Evolutionary conservation across 2,113 vertebrate species (phyloP).

Genomic region (Damaliscus lunatus): DNA sequence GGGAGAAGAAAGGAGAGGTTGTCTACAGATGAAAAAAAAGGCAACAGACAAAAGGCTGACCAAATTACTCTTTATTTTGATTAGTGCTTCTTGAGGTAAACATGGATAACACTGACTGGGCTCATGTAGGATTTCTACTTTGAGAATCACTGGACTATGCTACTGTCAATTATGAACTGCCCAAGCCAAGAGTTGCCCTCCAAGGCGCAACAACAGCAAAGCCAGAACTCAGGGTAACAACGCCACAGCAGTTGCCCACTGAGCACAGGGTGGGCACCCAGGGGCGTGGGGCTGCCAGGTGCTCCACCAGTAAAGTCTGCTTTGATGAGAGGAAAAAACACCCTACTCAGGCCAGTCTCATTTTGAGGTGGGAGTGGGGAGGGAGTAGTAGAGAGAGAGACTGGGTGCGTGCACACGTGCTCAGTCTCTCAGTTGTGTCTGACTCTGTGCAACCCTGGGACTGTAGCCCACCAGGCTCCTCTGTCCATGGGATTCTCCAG

Average conservation of each 20-base stretch:
- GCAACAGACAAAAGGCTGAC: background rate
- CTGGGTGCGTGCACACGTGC: accelerated
- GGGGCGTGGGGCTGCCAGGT: background rate
- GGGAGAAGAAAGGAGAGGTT: background rate
- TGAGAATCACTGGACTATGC: background rate
- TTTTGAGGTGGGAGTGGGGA: background rate
- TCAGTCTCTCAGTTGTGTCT: background rate
- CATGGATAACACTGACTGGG: background rate
- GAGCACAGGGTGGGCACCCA: background rate
- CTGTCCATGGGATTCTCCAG: background rate
- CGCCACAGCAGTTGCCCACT: accelerated
- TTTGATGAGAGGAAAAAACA: background rate
- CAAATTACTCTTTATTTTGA: background rate
- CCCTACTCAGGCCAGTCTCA: background rate
- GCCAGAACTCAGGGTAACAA: background rate
- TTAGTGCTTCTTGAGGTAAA: background rate
- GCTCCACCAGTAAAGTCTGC: background rate
- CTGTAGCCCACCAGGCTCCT: background rate
- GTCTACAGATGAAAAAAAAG: background rate
- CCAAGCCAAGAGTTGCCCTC: background rate
- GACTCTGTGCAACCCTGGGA: background rate
- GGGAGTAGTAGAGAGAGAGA: accelerated
- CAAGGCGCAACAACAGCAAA: background rate
- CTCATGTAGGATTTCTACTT: background rate
- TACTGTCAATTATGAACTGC: background rate